These are phyloP conservation scores for Galerucella calmariensis DNA, from an alignment of 2,888 invertebrate species.

Conservation along the genomic window DNA sequence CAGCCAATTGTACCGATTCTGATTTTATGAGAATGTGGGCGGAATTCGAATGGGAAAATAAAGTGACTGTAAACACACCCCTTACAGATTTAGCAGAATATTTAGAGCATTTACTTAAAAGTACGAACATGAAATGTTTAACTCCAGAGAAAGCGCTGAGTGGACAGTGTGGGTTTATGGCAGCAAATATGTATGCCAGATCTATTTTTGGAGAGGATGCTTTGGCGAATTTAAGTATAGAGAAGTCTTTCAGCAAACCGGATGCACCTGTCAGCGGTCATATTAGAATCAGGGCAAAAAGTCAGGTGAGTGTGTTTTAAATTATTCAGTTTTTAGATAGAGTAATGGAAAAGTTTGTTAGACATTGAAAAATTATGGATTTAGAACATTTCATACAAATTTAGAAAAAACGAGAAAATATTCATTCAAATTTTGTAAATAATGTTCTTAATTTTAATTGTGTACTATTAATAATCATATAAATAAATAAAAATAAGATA, in stretches of 20 bases:
- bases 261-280: conserved; percentile 94
- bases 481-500: too few species aligned
- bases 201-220: conserved; percentile 99
- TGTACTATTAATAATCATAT: too few species aligned
- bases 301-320: conserved; percentile 76
- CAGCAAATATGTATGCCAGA: conserved; percentile 98
- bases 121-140: conserved; percentile 99
- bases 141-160: conserved; percentile 97
- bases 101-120: conserved; percentile 88
- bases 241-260: conserved; percentile 89
- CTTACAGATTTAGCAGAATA: conserved; percentile 94
- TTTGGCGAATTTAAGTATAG: conserved; percentile 97
- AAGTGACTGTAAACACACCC: conserved; percentile 90
- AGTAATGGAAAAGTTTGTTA: too few species aligned
- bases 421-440: too few species aligned
- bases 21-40: conserved; percentile 99
- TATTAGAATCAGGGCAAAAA: conserved; percentile 97
- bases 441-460: too few species aligned
- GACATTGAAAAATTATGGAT: too few species aligned
- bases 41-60: conserved; percentile 99
- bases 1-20: conserved; percentile 91
- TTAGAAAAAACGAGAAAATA: too few species aligned
- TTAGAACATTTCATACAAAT: too few species aligned
- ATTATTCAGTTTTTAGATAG: neutral
- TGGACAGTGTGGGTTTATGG: conserved; percentile 99